Evolutionary conservation across 2,888 invertebrate species (phyloP).

Genomic region (Actias luna): DNA sequence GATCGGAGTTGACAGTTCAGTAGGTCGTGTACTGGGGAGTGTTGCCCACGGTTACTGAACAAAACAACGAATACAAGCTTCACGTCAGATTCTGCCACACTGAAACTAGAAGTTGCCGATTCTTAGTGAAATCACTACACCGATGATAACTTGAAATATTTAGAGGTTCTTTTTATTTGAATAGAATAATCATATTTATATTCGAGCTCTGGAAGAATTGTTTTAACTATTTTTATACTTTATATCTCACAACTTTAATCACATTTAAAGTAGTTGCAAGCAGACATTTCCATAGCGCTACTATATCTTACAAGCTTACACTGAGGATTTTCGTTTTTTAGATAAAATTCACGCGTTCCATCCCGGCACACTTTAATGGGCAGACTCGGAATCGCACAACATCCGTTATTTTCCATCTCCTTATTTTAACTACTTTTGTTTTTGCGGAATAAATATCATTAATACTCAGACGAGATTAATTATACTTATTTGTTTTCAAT

Average conservation of each 20-base stretch:
- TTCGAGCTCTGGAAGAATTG: neutral
- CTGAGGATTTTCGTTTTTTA: conserved; percentile 54
- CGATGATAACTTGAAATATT: no score
- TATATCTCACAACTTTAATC: conserved; percentile 40
- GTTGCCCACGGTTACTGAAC: no score
- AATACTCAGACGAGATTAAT: conserved; percentile 15
- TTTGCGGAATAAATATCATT: conserved; percentile 17
- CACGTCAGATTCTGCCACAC: no score
- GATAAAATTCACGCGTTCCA: conserved; percentile 50
- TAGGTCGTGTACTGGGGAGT: no score
- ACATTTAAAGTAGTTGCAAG: conserved; percentile 39
- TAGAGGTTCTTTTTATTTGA: neutral
- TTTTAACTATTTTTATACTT: neutral
- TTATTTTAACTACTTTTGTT: conserved; percentile 42
- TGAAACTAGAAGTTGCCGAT: no score
- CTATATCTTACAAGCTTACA: conserved; percentile 47
- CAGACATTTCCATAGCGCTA: conserved; percentile 43
- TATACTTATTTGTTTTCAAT: neutral
- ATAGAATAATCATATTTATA: neutral
- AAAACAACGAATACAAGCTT: no score
- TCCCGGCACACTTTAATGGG: conserved; percentile 59
- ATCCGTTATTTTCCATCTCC: conserved; percentile 61
- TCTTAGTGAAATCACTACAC: no score
- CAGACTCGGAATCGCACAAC: conserved; percentile 52
- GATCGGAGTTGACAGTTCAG: no score